Conservation (phyloP, 1,140 invertebrate species). For the Drosophila arizonae region DNA sequence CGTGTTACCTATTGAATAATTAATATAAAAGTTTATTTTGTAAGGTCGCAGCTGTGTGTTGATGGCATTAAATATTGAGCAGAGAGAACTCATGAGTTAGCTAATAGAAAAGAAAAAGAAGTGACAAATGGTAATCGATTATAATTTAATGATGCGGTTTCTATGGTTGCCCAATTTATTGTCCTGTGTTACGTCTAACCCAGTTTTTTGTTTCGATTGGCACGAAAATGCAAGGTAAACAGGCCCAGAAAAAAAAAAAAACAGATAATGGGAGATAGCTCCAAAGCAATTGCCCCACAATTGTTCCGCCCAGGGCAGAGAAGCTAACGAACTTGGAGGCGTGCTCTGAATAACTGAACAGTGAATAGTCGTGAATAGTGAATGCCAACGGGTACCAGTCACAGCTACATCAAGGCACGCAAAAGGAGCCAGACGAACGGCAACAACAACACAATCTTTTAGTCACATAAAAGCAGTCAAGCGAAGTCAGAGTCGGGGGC, state of each 20-base stretch:
- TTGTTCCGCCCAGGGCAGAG: constrained; percentile 26
- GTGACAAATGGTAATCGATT: constrained; percentile 1
- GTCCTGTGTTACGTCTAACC: constrained; percentile 14
- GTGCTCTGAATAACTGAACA: constrained; percentile 24
- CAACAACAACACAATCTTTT: constrained; percentile 14
- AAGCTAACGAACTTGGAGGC: constrained; percentile 75
- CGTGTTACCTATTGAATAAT: neutral
- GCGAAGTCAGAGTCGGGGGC: constrained; percentile 8
- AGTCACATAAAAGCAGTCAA: constrained; percentile 43
- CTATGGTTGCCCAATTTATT: constrained; percentile 10
- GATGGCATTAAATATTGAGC: neutral
- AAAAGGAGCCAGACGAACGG: constrained; percentile 26
- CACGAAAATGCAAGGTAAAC: constrained; percentile 12
- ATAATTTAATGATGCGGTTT: constrained; percentile 19
- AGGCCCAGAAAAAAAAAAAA: constrained; percentile 28
- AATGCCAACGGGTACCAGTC: constrained; percentile 79
- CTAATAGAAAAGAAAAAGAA: neutral
- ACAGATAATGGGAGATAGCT: constrained; percentile 24
- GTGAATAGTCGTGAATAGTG: constrained; percentile 32
- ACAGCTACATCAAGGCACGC: constrained; percentile 43
- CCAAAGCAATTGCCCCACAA: constrained; percentile 71
- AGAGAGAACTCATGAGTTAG: neutral
- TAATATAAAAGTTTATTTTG: neutral
- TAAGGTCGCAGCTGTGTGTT: neutral
- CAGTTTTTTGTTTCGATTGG: constrained; percentile 3